phyloP scores from a whole-genome alignment of 2,797 vertebrate genomes.

The Phataginus tetradactyla region DNA sequence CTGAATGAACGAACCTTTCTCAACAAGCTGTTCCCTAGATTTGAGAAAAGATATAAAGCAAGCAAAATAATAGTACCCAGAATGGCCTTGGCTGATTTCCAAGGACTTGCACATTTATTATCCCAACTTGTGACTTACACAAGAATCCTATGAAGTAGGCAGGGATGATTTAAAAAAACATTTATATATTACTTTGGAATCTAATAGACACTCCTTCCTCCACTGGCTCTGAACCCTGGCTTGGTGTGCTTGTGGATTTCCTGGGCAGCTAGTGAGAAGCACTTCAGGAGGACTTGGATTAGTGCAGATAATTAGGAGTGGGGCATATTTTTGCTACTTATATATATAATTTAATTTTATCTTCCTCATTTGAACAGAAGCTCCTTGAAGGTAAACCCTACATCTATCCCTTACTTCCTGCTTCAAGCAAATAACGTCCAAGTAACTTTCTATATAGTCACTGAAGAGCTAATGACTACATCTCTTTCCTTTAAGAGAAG shows the following conservation, averaged over 20 bases:
- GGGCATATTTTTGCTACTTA: neutral
- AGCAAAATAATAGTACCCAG: neutral
- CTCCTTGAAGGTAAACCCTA: neutral
- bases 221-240: neutral
- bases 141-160: neutral
- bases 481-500: neutral
- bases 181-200: neutral
- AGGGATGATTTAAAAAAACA: neutral
- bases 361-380: neutral
- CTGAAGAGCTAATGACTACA: neutral
- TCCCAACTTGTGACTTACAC: neutral
- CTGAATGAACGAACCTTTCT: neutral
- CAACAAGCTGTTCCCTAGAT: neutral
- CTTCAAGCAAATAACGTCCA: neutral
- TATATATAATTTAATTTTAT: neutral
- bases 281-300: neutral
- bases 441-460: neutral
- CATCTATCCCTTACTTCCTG: neutral
- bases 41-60: neutral
- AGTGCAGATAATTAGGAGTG: neutral
- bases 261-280: neutral
- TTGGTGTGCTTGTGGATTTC: neutral
- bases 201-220: neutral
- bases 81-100: neutral
- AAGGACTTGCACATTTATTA: neutral